Evolutionary conservation across 1,140 invertebrate species (phyloP).

Genomic region (Aethina tumida): DNA sequence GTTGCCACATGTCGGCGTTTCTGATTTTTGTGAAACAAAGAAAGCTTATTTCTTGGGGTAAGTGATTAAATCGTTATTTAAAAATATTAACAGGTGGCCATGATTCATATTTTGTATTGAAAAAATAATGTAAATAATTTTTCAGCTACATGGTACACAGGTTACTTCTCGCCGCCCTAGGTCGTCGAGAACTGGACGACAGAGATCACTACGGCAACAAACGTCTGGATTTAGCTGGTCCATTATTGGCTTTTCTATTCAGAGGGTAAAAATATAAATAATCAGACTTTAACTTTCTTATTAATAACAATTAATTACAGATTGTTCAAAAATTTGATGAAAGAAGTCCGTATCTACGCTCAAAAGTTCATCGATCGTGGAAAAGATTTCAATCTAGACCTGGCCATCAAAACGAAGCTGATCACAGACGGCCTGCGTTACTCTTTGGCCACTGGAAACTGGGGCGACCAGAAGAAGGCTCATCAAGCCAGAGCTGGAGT

Average conservation of each 20-base stretch:
- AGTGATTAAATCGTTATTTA: constrained; percentile 10
- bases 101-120: constrained; percentile 3
- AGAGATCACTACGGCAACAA: constrained; percentile 99
- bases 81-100: background rate
- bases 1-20: constrained; percentile 97
- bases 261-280: constrained; percentile 48
- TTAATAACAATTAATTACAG: constrained; percentile 23
- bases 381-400: constrained; percentile 95
- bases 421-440: constrained; percentile 98
- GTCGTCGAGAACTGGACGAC: constrained; percentile 92
- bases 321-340: constrained; percentile 86
- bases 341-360: constrained; percentile 94
- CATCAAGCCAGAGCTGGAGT: constrained; percentile 69
- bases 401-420: constrained; percentile 95
- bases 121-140: constrained; percentile 5
- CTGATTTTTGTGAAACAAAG: constrained; percentile 98
- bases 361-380: constrained; percentile 98
- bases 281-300: background rate
- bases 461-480: constrained; percentile 99
- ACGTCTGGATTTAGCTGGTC: constrained; percentile 92
- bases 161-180: constrained; percentile 85
- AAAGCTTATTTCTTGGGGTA: constrained; percentile 94
- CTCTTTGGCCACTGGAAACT: constrained; percentile 97
- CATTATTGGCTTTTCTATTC: constrained; percentile 90
- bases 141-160: constrained; percentile 94